These are phyloP conservation scores for Anolis carolinensis DNA, from an alignment of 2,113 vertebrate species.

Conservation along the genomic window DNA sequence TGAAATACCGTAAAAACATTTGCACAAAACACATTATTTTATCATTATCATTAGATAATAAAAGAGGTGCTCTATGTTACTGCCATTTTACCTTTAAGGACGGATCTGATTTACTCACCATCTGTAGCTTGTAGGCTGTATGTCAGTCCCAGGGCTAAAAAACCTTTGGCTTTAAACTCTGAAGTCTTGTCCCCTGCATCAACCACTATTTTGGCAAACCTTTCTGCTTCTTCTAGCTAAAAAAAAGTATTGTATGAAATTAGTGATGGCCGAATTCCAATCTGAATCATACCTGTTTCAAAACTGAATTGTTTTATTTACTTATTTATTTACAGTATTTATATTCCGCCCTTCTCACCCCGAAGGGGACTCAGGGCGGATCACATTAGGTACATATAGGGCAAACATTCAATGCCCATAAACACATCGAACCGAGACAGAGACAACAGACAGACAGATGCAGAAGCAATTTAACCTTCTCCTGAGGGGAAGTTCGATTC, in stretches of 20 bases:
- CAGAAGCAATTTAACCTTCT: too few species aligned
- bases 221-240: slow-evolving; percentile 95
- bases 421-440: too few species aligned
- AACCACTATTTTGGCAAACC: slow-evolving; percentile 91
- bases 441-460: too few species aligned
- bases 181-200: slow-evolving; percentile 93
- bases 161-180: slow-evolving; percentile 97
- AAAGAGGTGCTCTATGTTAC: background rate
- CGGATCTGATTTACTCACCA: slow-evolving; percentile 75
- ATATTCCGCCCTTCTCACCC: too few species aligned
- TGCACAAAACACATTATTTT: background rate
- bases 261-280: background rate
- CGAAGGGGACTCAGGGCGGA: too few species aligned
- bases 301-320: too few species aligned
- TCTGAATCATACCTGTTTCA: background rate
- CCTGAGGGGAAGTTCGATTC: too few species aligned
- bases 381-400: too few species aligned
- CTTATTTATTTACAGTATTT: too few species aligned
- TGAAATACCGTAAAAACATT: background rate
- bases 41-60: background rate
- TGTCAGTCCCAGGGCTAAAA: slow-evolving; percentile 90
- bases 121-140: slow-evolving; percentile 98
- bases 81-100: background rate
- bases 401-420: too few species aligned
- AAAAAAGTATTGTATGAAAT: slow-evolving; percentile 57